Conservation (phyloP, 92 coral and sea anemone species). For the Meandrina meandrites region DNA sequence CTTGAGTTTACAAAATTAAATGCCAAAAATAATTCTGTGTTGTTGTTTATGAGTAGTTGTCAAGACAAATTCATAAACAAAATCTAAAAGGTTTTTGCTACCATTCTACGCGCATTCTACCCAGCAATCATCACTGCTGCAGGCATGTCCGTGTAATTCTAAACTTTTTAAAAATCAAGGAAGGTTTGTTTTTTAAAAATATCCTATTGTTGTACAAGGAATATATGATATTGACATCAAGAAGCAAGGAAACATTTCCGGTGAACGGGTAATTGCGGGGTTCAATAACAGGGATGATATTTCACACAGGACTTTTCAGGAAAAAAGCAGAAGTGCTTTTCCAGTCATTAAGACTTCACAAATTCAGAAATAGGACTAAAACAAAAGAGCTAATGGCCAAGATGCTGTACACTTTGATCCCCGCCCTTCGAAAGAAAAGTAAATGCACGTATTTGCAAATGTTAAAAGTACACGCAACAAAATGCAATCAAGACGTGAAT, state of each 20-base stretch:
- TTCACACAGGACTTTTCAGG: background rate
- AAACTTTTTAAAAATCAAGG: conserved; percentile 5
- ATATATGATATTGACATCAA: background rate
- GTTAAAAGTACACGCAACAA: background rate
- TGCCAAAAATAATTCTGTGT: background rate
- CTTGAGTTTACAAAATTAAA: background rate
- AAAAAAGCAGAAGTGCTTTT: background rate
- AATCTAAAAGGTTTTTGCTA: background rate
- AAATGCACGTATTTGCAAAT: background rate
- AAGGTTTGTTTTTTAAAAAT: background rate
- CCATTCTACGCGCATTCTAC: background rate
- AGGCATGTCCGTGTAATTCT: background rate
- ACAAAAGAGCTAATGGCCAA: background rate
- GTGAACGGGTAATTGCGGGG: conserved; percentile 8
- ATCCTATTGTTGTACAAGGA: conserved; percentile 4
- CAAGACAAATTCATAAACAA: background rate
- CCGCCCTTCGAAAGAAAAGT: background rate
- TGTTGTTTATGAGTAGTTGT: background rate
- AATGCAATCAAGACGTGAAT: background rate
- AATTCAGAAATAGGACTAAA: background rate
- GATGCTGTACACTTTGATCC: background rate
- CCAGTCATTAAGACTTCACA: background rate
- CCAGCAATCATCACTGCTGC: background rate
- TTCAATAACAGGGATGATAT: conserved; percentile 3
- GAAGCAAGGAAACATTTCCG: background rate